Percentiles rank a stretch among this genome's conserved stretches.
These are phyloP conservation scores for Trididemnum miniatum DNA, from an alignment of 23 tunicate species.

Conservation along the genomic window DNA sequence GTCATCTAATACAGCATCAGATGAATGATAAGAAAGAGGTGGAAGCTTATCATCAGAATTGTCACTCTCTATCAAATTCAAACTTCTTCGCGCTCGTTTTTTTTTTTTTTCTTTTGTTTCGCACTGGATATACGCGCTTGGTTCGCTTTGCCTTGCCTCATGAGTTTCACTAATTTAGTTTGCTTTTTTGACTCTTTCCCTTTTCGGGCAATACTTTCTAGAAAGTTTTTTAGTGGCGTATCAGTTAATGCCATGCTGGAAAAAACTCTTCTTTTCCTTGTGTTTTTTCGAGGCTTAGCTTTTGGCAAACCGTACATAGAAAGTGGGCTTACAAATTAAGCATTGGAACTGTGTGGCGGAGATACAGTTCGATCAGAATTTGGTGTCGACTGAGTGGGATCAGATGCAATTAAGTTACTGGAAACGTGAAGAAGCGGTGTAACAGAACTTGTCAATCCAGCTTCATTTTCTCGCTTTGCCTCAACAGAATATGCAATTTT, in stretches of 20 bases:
- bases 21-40: neutral
- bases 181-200: neutral
- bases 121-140: neutral
- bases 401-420: too few relatives aligned
- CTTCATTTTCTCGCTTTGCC: neutral
- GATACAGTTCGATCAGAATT: too few relatives aligned
- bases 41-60: neutral
- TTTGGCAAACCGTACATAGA: neutral
- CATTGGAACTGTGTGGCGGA: too few relatives aligned
- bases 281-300: neutral
- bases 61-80: neutral
- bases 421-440: too few relatives aligned
- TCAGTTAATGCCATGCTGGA: neutral
- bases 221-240: conserved; percentile 1
- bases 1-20: neutral
- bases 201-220: neutral
- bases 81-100: neutral
- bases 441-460: neutral
- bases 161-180: neutral
- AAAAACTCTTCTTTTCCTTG: neutral
- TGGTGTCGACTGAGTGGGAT: too few relatives aligned
- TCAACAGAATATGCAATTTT: too few relatives aligned
- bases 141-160: too few relatives aligned
- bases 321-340: too few relatives aligned
- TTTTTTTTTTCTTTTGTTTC: neutral